Evolutionary conservation across 2,888 invertebrate genomes (phyloP).

Genomic region (Orchestes rusci): DNA sequence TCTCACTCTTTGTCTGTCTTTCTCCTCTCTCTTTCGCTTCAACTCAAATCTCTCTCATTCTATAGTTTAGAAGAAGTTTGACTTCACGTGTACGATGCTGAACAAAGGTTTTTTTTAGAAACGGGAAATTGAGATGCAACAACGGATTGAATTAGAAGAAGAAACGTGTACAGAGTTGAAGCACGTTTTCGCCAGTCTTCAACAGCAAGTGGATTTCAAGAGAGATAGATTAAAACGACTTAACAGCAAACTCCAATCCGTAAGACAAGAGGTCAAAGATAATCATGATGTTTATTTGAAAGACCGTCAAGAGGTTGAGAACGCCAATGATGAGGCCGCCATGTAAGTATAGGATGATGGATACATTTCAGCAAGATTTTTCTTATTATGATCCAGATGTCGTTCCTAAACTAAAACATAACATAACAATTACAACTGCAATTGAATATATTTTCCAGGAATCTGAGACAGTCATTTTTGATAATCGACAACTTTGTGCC

Average conservation of each 20-base stretch:
- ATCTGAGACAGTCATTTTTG: conserved; percentile 80
- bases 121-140: conserved; percentile 84
- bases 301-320: conserved; percentile 87
- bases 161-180: conserved; percentile 85
- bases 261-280: conserved; percentile 73
- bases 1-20: too few species aligned
- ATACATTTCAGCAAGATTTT: too few species aligned
- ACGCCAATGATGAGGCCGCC: conserved; percentile 83
- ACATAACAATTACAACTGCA: too few species aligned
- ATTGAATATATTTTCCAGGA: conserved; percentile 53
- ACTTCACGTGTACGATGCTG: too few species aligned
- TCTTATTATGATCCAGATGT: too few species aligned
- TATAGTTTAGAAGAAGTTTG: too few species aligned
- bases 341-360: conserved; percentile 46
- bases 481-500: conserved; percentile 90
- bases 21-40: too few species aligned
- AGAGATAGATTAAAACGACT: conserved; percentile 89
- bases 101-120: conserved; percentile 42
- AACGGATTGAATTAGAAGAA: conserved; percentile 88
- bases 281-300: conserved; percentile 82
- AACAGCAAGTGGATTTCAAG: conserved; percentile 96
- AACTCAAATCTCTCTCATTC: too few species aligned
- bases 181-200: conserved; percentile 84
- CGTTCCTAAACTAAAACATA: too few species aligned
- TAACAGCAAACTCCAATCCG: conserved; percentile 68